A percentile compares a stretch with the other conserved stretches of the same genome.
Evolutionary conservation across 2,888 invertebrate genomes (phyloP).

Genomic region (Coleophora deauratella): DNA sequence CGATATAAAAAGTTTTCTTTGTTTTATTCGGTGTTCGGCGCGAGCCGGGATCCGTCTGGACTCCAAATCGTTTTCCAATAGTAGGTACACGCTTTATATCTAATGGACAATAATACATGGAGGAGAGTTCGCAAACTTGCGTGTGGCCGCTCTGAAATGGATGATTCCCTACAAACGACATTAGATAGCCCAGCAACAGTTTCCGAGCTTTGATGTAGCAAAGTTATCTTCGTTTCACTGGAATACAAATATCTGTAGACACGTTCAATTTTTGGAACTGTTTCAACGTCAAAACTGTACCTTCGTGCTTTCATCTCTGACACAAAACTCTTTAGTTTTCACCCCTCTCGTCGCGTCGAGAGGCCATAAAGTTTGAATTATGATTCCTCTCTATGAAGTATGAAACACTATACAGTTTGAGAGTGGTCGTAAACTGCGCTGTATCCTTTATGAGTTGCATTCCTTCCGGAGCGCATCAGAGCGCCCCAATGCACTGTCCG

Average conservation of each 20-base stretch:
- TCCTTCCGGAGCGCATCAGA: constrained; percentile 37
- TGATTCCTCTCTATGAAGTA: constrained; percentile 11
- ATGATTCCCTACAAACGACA: too few relatives aligned
- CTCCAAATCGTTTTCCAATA: constrained; percentile 65
- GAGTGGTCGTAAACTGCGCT: constrained; percentile 18
- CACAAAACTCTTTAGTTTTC: too few relatives aligned
- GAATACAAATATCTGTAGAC: too few relatives aligned
- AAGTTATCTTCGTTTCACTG: too few relatives aligned
- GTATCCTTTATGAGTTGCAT: constrained; percentile 35
- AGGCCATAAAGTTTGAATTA: constrained; percentile 10
- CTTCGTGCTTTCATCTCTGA: too few relatives aligned
- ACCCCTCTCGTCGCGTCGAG: constrained; percentile 1
- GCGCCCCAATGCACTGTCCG: constrained; percentile 23
- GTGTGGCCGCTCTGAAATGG: constrained; percentile 8
- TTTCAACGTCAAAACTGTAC: too few relatives aligned
- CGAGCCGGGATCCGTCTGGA: constrained; percentile 36
- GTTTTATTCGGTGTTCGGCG: constrained; percentile 40
- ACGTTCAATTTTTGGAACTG: too few relatives aligned
- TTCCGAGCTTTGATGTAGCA: too few relatives aligned
- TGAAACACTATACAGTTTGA: neutral
- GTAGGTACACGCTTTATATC: constrained; percentile 39
- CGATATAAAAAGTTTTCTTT: constrained; percentile 61
- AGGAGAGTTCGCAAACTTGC: constrained; percentile 26
- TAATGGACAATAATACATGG: constrained; percentile 60
- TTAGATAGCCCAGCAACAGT: too few relatives aligned